Evolutionary conservation across 2,113 vertebrate genomes (phyloP), one percentile per base, ranked within the genome.

Genomic region (Rhizomys pruinosus): DNA sequence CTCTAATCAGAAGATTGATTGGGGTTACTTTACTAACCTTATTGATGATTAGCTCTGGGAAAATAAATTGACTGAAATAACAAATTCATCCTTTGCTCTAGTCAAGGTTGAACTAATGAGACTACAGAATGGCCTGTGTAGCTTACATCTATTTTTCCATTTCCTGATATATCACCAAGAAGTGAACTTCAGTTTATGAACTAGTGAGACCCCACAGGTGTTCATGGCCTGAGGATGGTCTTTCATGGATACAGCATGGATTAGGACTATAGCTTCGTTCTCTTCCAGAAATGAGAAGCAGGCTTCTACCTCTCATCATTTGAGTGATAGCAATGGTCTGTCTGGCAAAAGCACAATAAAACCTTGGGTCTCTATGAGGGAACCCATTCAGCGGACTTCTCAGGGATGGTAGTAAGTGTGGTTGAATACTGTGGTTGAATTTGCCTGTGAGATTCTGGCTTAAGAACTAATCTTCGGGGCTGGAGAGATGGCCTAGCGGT

Each of bases 391-490:
- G 89, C 64, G 74, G 32, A 80, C 19, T 93, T 97, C 89, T 92
- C 59, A 55, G 72, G 66, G 57, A 7, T 39, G 23, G 32, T 47
- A 69, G 74, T 95, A 55, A 32, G 4, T 64, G 69, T 52, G 32
- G n/a, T n/a, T n/a, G n/a, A n/a, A 61, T 39, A 80, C 79, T 77
- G 23, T n/a, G 68, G 47, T 52, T 76, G 68, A 95, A 81, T 77
- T 74, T 93, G 47, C 86, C 12, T 92, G 81, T 87, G 57, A 84
- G 47, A 84, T 90, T 7, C 73, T 94, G 73, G 81, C 42, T 68
- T 96, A 74, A 87, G 59, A 72, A 95, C 91, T 71, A 32, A 59
- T 87, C 87, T 91, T 95, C 93, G 63, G 52, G n/a, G n/a, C n/a
- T n/a, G n/a, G n/a, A n/a, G n/a, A n/a, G n/a, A n/a, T n/a, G n/a